Evolutionary conservation across 2,113 vertebrate species (phyloP), one percentile per base, ranked within the genome.

Genomic region (Amazona guildingii): DNA sequence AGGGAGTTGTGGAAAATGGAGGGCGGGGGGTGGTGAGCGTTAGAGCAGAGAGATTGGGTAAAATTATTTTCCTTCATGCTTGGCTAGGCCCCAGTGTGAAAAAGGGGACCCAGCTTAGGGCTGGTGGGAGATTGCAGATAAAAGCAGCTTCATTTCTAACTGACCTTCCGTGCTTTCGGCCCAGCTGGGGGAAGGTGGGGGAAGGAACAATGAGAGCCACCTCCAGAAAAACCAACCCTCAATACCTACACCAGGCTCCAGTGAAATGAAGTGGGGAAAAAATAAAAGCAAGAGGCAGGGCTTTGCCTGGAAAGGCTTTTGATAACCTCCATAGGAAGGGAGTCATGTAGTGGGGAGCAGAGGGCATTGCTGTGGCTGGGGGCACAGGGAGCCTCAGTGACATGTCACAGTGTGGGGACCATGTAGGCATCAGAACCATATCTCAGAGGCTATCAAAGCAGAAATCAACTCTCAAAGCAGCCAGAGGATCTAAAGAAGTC

Each of bases 41-140:
- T 90, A 96, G 97, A 98, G 98, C 98, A 97, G 97, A 97, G 97
- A 97, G 97, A 98, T 97, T 97, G 97, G 97, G 98, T 94, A 98
- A 98, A 98, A 98, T 98, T 98, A 98, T 98, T 98, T 98, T 97
- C 97, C 97, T 98, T 98, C 98, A 98, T 98, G 98, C 98, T 98
- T 98, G 98, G 94, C 97, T 98, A 97, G 96, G 95, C 94, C 97
- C 94, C 94, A 96, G 96, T 96, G 98, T 93, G 88, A 90, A 97
- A 96, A 95, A 95, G 92, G 97, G 94, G 93, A 98, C 96, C 97
- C 94, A 93, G 98, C 97, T 98, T 98, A 98, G 97, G 98, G 97
- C 97, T 97, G 90, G 97, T 97, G 97, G 97, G 97, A 98, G 98
- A 98, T 98, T 68, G 37, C 83, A 98, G 98, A 98, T 98, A 98